Conservation (phyloP, 2,888 invertebrate species). For the Acanthosepion esculentum region DNA sequence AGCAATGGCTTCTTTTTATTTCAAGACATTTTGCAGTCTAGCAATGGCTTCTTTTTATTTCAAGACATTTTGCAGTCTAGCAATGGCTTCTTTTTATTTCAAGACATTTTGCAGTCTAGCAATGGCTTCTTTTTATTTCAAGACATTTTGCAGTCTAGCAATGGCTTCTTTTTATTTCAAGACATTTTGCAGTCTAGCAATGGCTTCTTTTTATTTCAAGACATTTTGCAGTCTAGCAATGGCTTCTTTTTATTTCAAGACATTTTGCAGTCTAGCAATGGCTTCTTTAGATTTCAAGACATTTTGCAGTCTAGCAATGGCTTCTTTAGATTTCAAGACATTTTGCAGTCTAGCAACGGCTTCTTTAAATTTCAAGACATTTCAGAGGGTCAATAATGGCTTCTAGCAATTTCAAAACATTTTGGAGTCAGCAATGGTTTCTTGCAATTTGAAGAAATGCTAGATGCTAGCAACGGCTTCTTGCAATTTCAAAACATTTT, state of each 20-base stretch:
- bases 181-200: background rate
- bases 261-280: background rate
- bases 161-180: background rate
- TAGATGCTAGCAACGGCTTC: background rate
- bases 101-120: background rate
- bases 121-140: background rate
- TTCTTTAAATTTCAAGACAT: background rate
- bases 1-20: background rate
- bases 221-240: background rate
- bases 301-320: background rate
- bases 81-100: background rate
- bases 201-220: background rate
- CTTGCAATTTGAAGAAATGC: background rate
- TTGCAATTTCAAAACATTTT: background rate
- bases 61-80: background rate
- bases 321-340: background rate
- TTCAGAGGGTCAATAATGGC: background rate
- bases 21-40: background rate
- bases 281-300: background rate
- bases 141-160: background rate
- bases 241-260: background rate
- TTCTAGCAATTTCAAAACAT: background rate
- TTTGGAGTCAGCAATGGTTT: background rate
- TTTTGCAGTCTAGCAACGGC: background rate
- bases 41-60: background rate